Conservation (phyloP, 2,113 vertebrate species). For the Tetrao urogallus region DNA sequence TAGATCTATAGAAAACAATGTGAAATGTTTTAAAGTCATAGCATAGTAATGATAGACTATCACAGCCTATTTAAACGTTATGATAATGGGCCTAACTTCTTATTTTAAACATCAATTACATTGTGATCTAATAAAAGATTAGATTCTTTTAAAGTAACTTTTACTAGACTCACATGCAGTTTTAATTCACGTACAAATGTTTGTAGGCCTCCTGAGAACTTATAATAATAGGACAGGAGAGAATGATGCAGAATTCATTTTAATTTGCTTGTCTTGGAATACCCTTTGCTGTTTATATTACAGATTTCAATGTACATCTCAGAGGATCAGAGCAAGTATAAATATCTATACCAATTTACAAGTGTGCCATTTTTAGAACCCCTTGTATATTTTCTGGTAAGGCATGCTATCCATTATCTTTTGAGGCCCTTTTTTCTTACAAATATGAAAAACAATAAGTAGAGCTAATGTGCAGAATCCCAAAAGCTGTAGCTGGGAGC, state of each 20-base stretch:
- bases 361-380: slow-evolving; percentile 56
- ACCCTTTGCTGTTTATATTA: slow-evolving; percentile 63
- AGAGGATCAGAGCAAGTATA: slow-evolving; percentile 64
- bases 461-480: slow-evolving; percentile 38
- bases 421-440: slow-evolving; percentile 47
- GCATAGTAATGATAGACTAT: background rate
- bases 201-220: slow-evolving; percentile 54
- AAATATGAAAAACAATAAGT: slow-evolving; percentile 49
- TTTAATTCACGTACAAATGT: slow-evolving; percentile 59
- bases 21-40: background rate
- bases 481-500: slow-evolving; percentile 41
- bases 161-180: slow-evolving; percentile 23
- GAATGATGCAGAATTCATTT: slow-evolving; percentile 69
- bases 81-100: slow-evolving; percentile 29
- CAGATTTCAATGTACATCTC: slow-evolving; percentile 62
- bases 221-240: slow-evolving; percentile 60
- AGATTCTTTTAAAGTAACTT: slow-evolving; percentile 38
- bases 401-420: slow-evolving; percentile 54
- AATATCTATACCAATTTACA: slow-evolving; percentile 64
- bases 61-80: background rate
- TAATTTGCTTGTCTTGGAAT: slow-evolving; percentile 73
- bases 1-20: background rate
- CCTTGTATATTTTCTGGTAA: slow-evolving; percentile 58
- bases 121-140: slow-evolving; percentile 57
- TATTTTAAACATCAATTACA: slow-evolving; percentile 33